These are phyloP conservation scores for Melanaphis sacchari DNA, from an alignment of 1,140 invertebrate genomes.

Conservation along the genomic window DNA sequence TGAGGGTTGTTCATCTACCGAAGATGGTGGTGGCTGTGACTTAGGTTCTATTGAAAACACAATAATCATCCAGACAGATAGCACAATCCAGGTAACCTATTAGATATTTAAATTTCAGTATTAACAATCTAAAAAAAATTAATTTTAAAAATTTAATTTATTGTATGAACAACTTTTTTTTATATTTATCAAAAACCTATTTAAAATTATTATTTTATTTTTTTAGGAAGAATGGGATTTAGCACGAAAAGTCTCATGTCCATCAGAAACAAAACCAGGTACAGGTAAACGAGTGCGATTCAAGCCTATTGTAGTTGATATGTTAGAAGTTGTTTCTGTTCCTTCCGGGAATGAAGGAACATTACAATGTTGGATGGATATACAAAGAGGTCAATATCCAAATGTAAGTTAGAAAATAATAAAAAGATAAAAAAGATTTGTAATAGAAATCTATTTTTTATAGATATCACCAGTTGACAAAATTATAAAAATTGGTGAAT, in stretches of 20 bases:
- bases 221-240: constrained; percentile 68
- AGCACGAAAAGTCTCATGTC: constrained; percentile 71
- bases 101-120: neutral
- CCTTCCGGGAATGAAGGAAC: constrained; percentile 68
- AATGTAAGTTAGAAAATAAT: constrained; percentile 66
- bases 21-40: constrained; percentile 63
- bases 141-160: neutral
- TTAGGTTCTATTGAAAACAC: constrained; percentile 71
- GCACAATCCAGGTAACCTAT: constrained; percentile 67
- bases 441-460: constrained; percentile 47
- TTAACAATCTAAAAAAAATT: neutral
- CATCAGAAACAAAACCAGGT: constrained; percentile 65
- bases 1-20: constrained; percentile 52
- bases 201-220: constrained; percentile 26
- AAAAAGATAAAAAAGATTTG: neutral
- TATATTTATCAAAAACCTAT: neutral
- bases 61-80: constrained; percentile 73
- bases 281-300: constrained; percentile 72
- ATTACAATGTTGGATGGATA: constrained; percentile 80
- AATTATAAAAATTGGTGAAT: constrained; percentile 75
- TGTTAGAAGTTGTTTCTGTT: constrained; percentile 74
- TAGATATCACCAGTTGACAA: constrained; percentile 69
- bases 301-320: constrained; percentile 75
- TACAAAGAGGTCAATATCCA: constrained; percentile 74
- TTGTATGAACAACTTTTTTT: too few species aligned